Evolutionary conservation across 2,888 invertebrate species (phyloP).

Genomic region (Pachydiplax longipennis): DNA sequence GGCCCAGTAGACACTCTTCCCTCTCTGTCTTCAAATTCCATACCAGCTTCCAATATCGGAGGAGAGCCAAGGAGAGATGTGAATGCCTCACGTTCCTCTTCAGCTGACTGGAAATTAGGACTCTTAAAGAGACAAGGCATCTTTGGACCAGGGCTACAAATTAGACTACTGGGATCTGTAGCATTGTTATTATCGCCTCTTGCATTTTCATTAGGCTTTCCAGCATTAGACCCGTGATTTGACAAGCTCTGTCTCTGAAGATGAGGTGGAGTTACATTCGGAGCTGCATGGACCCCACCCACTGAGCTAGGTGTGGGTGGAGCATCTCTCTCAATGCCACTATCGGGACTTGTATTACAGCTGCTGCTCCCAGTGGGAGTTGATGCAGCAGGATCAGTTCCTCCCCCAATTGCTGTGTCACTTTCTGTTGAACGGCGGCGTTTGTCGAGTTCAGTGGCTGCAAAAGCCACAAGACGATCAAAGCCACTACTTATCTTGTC

Average conservation of each 20-base stretch:
- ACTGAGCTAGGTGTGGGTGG: slow-evolving; percentile 64
- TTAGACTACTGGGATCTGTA: background rate
- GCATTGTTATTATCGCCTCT: background rate
- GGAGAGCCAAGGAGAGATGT: slow-evolving; percentile 21
- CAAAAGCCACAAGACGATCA: slow-evolving; percentile 91
- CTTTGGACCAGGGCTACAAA: slow-evolving; percentile 47
- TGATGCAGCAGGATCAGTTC: slow-evolving; percentile 55
- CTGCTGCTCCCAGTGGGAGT: slow-evolving; percentile 59
- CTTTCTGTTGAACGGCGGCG: slow-evolving; percentile 84
- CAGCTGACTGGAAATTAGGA: background rate
- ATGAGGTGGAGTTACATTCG: slow-evolving; percentile 55
- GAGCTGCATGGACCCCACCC: slow-evolving; percentile 26
- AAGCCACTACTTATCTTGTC: slow-evolving; percentile 92
- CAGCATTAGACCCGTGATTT: slow-evolving; percentile 59
- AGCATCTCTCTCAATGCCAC: slow-evolving; percentile 80
- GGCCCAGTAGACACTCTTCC: slow-evolving; percentile 60
- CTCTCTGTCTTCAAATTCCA: slow-evolving; percentile 57
- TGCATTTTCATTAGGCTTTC: slow-evolving; percentile 59
- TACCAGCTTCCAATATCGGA: slow-evolving; percentile 54
- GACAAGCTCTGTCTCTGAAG: slow-evolving; percentile 57
- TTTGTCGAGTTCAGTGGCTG: slow-evolving; percentile 89
- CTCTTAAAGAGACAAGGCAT: slow-evolving; percentile 50
- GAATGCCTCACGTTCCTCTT: slow-evolving; percentile 25
- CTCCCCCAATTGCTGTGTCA: slow-evolving; percentile 43
- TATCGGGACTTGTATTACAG: slow-evolving; percentile 87